These are phyloP conservation scores for Artemisiospiza belli DNA, from an alignment of 2,113 vertebrate species.

Conservation along the genomic window DNA sequence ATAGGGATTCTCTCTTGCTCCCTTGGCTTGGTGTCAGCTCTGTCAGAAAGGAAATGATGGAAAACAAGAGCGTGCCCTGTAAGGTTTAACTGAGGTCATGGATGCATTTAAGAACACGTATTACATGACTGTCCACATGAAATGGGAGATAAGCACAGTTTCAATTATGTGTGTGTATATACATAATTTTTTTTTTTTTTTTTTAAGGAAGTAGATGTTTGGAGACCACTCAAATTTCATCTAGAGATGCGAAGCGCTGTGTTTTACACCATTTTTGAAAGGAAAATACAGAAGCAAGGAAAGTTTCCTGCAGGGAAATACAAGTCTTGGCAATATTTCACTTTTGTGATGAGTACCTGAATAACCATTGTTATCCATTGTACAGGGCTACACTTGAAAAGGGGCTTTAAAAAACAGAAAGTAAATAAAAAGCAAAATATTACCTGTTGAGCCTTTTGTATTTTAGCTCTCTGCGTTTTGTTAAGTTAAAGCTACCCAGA, in stretches of 20 bases:
- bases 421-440: not conserved
- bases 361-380: not conserved
- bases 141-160: not conserved
- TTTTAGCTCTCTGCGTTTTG: not conserved
- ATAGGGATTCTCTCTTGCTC: not conserved
- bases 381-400: not conserved
- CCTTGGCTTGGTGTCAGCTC: not conserved
- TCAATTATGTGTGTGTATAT: not conserved
- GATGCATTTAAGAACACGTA: not conserved
- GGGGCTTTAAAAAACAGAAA: not conserved
- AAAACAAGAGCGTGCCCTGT: not conserved
- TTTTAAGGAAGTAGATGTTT: not conserved
- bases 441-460: not conserved
- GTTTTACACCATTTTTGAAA: not conserved
- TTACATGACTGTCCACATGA: not conserved
- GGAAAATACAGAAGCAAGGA: not conserved
- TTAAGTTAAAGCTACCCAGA: not conserved
- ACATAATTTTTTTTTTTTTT: not conserved
- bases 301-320: not conserved
- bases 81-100: constrained; percentile 27
- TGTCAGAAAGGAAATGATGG: not conserved
- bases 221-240: not conserved
- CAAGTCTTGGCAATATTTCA: not conserved
- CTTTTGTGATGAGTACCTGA: not conserved
- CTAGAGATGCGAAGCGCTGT: not conserved